These are phyloP conservation scores for Diploptera punctata DNA, from an alignment of 2,888 invertebrate genomes.

Conservation along the genomic window DNA sequence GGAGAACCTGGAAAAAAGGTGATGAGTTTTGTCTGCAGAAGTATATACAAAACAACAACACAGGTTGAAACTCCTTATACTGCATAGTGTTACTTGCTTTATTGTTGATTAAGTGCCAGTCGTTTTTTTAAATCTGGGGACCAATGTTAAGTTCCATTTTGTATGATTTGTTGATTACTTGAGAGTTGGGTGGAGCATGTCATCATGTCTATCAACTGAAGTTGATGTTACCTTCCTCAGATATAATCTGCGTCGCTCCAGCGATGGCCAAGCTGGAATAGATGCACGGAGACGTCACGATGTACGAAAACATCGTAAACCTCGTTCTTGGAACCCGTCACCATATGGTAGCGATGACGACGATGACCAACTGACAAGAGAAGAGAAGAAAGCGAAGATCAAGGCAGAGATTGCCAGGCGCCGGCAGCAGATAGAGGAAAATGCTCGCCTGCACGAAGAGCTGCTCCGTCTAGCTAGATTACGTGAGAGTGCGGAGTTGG, in stretches of 20 bases:
- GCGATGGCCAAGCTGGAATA: slow-evolving; percentile 47
- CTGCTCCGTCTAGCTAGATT: slow-evolving; percentile 55
- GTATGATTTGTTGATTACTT: neutral
- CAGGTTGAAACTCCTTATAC: too few relatives aligned
- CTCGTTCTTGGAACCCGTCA: slow-evolving; percentile 61
- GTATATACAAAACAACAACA: too few relatives aligned
- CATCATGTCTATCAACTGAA: neutral
- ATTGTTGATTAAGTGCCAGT: too few relatives aligned
- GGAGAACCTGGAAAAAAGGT: too few relatives aligned
- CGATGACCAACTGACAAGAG: slow-evolving; percentile 60
- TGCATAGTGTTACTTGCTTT: too few relatives aligned
- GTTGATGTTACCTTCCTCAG: slow-evolving; percentile 38
- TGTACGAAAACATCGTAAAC: slow-evolving; percentile 50
- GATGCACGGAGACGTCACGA: slow-evolving; percentile 48
- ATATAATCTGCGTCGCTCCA: slow-evolving; percentile 49
- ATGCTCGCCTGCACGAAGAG: slow-evolving; percentile 60
- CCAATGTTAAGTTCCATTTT: too few relatives aligned
- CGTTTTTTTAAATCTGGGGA: too few relatives aligned
- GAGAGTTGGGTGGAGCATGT: neutral
- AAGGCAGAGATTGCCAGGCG: slow-evolving; percentile 66
- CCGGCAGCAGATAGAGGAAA: slow-evolving; percentile 64
- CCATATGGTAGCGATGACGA: slow-evolving; percentile 58
- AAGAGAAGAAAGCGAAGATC: slow-evolving; percentile 64
- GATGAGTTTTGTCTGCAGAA: too few relatives aligned
- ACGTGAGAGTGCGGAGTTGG: slow-evolving; percentile 53